phyloP scores from a whole-genome alignment of 2,888 invertebrate species.

The Amaurobius ferox region DNA sequence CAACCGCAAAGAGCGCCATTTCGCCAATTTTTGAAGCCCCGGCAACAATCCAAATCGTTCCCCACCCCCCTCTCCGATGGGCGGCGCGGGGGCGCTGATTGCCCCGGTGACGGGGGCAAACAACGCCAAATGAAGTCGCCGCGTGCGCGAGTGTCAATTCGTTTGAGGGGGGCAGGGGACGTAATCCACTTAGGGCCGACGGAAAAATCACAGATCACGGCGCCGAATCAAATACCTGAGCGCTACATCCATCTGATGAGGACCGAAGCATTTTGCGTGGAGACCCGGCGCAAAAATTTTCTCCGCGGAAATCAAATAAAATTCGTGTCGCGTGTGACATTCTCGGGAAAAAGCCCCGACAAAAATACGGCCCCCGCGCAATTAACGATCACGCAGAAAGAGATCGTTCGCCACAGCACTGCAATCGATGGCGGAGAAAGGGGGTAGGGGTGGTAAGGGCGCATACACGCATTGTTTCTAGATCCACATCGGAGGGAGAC shows the following conservation, averaged over 20 bases:
- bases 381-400: background rate
- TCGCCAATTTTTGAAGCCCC: background rate
- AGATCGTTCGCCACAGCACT: background rate
- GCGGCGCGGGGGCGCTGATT: conserved; percentile 49
- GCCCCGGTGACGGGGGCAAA: conserved; percentile 57
- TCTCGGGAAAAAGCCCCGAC: background rate
- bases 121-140: conserved; percentile 66
- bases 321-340: background rate
- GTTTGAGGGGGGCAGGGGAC: background rate
- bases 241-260: too few species aligned
- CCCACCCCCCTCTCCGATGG: background rate
- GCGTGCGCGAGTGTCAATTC: conserved; percentile 57
- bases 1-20: too few species aligned
- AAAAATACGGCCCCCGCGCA: background rate
- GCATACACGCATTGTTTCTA: too few species aligned
- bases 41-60: background rate
- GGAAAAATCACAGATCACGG: background rate
- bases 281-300: too few species aligned
- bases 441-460: too few species aligned
- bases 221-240: background rate
- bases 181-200: background rate
- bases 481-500: too few species aligned
- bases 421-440: too few species aligned
- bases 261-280: too few species aligned
- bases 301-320: background rate